A percentile compares a stretch with the other conserved stretches of the same genome.
Conservation (phyloP, 2,888 invertebrate species). For the Nemotelus pantherinus region DNA sequence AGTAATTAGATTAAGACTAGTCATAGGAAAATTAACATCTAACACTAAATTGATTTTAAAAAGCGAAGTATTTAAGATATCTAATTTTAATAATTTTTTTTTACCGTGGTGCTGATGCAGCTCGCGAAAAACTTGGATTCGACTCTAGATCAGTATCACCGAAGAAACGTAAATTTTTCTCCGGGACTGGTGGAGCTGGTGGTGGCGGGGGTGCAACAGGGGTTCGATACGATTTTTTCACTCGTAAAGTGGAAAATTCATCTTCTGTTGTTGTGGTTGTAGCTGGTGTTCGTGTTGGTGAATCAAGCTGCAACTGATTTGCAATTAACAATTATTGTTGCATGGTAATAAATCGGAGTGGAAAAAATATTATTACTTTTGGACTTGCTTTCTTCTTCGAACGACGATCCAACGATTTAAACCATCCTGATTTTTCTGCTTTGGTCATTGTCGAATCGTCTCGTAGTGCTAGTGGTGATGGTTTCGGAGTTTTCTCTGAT, state of each 20-base stretch:
- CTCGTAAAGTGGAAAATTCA: conserved; percentile 50
- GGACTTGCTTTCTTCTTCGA: conserved; percentile 73
- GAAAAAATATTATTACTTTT: conserved; percentile 54
- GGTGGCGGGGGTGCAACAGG: conserved; percentile 53
- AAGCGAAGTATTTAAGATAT: no score
- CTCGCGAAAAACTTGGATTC: conserved; percentile 68
- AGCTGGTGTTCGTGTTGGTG: conserved; percentile 49
- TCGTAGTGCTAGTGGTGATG: conserved; percentile 64
- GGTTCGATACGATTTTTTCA: conserved; percentile 47
- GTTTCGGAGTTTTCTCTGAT: conserved; percentile 62
- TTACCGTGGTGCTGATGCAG: conserved; percentile 58
- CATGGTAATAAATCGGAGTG: not conserved
- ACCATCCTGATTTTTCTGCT: conserved; percentile 75
- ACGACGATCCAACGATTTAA: conserved; percentile 79
- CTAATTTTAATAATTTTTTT: not conserved
- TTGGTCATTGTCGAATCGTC: conserved; percentile 62
- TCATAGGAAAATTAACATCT: no score
- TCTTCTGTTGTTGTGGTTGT: conserved; percentile 51
- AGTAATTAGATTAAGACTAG: no score
- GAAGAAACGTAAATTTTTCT: conserved; percentile 82
- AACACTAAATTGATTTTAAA: no score
- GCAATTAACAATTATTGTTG: no score
- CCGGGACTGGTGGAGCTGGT: conserved; percentile 52
- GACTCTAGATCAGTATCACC: conserved; percentile 86
- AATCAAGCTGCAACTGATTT: conserved; percentile 47